These are phyloP conservation scores for Acomys russatus DNA, from an alignment of 2,797 vertebrate species.

Conservation along the genomic window DNA sequence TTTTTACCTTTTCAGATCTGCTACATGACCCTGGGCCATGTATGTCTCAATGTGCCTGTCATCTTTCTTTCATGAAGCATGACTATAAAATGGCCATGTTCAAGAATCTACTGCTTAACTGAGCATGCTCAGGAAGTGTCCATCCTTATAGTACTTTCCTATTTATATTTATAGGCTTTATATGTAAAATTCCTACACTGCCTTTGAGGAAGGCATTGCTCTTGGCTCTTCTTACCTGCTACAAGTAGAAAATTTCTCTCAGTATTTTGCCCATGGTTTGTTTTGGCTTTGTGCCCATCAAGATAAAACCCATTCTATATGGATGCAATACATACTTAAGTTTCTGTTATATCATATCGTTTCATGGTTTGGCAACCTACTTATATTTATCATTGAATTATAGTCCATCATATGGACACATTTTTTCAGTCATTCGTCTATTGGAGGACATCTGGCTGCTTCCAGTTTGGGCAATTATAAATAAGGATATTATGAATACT, in stretches of 20 bases:
- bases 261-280: neutral
- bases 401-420: neutral
- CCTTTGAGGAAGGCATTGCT: neutral
- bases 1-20: neutral
- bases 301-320: neutral
- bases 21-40: neutral
- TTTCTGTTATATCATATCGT: neutral
- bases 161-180: neutral
- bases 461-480: neutral
- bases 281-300: neutral
- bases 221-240: neutral
- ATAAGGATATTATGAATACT: neutral
- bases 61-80: neutral
- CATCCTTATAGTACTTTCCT: neutral
- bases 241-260: neutral
- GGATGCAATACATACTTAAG: neutral
- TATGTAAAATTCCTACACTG: neutral
- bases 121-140: neutral
- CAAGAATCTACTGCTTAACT: neutral
- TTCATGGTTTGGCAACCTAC: neutral
- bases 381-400: conserved; percentile 15
- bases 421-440: neutral
- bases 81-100: neutral
- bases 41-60: neutral
- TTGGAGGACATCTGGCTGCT: neutral